Evolutionary conservation across 2,888 invertebrate genomes (phyloP), one percentile per base, ranked within the genome.

Genomic region (Seira musarum): DNA sequence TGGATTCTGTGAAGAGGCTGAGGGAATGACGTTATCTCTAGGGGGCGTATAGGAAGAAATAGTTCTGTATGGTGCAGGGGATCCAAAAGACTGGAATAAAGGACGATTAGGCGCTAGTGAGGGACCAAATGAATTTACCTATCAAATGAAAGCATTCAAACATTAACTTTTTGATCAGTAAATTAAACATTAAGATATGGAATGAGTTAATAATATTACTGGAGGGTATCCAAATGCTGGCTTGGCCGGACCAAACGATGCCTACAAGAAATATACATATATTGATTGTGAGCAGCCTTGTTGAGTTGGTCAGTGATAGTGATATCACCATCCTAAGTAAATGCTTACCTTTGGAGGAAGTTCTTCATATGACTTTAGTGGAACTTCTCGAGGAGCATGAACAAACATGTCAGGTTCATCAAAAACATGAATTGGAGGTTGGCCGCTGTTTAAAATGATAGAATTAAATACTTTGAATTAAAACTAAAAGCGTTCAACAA

Each of bases 341-440:
- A 40, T 40, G 6, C 46, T 71, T 71, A 72, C 78, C 66, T 78
- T 78, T 21, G 78, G 78, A 61, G 78, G 78, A 22, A 78, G 57
- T 30, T 78, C 78, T 30, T 71, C 78, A 63, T 64, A 77, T 24
- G 71, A 61, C 67, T 78, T 78, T 6, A 67, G 21, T 10, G 78
- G 78, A 66, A 78, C 22, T 6, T 57, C 63, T 63, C 71, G 80
- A 2, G 85, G 84, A 49, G 83, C 82, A 49, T 80, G 75, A 77
- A 84, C 83, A 71, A 82, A 82, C 60, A 84, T 81, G 30, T 78
- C 53, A 2, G 85, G 85, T 73, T 88, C 88, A 57, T 88, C 87
- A 83, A 88, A 88, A 13, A 88, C 87, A 72, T 88, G 88, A 67
- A 88, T 88, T 17, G 88, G 88, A 17, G 88, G 88, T 60, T 85